Conservation (phyloP, 1,140 invertebrate species). For the Hesperophylax magnus region DNA sequence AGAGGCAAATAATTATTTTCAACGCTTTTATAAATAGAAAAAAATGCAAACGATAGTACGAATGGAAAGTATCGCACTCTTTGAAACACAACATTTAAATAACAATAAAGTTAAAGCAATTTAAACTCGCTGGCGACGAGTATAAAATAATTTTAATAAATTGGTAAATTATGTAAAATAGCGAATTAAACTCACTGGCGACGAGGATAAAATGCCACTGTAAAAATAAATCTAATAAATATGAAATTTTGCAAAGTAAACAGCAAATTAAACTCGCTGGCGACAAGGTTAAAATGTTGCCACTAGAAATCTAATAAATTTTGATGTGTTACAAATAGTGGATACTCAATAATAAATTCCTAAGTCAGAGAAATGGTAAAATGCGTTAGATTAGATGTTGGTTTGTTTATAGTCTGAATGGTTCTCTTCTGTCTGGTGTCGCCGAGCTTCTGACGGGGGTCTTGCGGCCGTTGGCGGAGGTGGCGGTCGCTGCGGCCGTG, state of each 20-base stretch:
- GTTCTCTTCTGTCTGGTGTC: conserved; percentile 68
- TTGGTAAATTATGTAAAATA: too few species aligned
- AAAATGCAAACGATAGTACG: neutral
- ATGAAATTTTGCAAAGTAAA: too few species aligned
- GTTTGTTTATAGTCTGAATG: conserved; percentile 64
- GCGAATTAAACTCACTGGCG: too few species aligned
- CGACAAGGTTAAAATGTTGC: too few species aligned
- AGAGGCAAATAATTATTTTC: conserved; percentile 6
- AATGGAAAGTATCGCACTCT: neutral
- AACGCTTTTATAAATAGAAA: neutral
- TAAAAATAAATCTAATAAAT: too few species aligned
- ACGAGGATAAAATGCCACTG: too few species aligned
- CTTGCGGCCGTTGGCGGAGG: conserved; percentile 65
- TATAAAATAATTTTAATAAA: too few species aligned
- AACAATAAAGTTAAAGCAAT: too few species aligned
- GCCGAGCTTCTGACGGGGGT: conserved; percentile 62
- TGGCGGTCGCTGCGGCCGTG: conserved; percentile 63
- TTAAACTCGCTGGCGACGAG: too few species aligned
- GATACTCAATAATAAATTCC: neutral
- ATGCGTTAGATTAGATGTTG: neutral
- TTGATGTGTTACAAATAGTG: too few species aligned
- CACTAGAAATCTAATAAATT: too few species aligned
- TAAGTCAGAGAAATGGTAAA: neutral
- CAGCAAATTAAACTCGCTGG: too few species aligned
- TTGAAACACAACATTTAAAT: neutral